phyloP scores from a whole-genome alignment of 2,797 vertebrate species.

The Eupleurogrammus muticus region DNA sequence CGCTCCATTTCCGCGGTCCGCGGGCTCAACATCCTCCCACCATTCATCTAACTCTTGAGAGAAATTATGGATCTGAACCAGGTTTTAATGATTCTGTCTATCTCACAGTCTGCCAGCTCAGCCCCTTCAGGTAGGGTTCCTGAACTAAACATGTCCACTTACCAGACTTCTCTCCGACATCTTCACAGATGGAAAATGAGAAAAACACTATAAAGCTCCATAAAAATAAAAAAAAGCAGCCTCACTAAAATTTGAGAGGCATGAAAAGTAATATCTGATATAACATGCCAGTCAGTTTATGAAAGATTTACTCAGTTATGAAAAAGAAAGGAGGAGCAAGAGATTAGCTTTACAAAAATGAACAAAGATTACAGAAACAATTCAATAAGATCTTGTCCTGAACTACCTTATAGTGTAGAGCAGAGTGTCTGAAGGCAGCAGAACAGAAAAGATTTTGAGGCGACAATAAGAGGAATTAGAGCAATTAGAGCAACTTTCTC shows the following conservation, averaged over 20 bases:
- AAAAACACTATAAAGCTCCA: conserved; percentile 26
- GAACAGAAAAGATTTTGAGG: conserved; percentile 16
- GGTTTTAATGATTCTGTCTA: conserved; percentile 65
- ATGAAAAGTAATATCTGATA: conserved; percentile 78
- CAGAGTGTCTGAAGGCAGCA: conserved; percentile 25
- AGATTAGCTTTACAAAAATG: conserved; percentile 75
- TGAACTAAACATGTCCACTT: conserved; percentile 68
- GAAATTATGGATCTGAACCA: conserved; percentile 7
- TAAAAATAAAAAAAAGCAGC: conserved; percentile 12
- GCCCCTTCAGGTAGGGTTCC: conserved; percentile 53
- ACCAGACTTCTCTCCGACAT: conserved; percentile 48
- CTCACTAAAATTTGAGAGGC: conserved; percentile 64
- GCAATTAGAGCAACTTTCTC: conserved; percentile 37
- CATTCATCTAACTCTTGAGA: conserved; percentile 50
- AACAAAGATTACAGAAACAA: conserved; percentile 79
- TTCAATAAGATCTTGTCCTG: conserved; percentile 70
- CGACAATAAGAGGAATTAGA: too few species aligned
- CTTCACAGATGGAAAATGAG: conserved; percentile 48
- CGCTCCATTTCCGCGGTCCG: conserved; percentile 46
- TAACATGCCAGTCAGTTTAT: conserved; percentile 77
- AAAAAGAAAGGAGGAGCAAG: conserved; percentile 70
- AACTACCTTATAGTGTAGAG: conserved; percentile 67
- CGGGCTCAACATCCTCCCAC: conserved; percentile 39
- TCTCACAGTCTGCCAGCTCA: conserved; percentile 75
- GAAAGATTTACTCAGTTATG: conserved; percentile 79